Base-by-base conservation (phyloP, 2,888 invertebrate species). In the Pseudococcus viburni region DNA sequence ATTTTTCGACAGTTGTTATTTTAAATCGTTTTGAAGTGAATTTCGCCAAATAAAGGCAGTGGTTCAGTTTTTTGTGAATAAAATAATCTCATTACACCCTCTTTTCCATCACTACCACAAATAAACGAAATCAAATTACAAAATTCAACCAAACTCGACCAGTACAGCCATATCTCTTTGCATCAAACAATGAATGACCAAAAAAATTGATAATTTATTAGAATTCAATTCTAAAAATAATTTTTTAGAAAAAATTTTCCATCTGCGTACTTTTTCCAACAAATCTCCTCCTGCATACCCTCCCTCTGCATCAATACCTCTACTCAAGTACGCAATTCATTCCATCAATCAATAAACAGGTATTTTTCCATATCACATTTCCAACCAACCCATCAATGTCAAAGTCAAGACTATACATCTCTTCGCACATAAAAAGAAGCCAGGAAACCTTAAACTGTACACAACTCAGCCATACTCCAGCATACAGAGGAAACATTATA, bases 351-450 rank as follows among this genome's bases (percentile, higher is more conserved):
- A 64, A 64, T 64, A 22, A 64, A 64, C 64, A 22, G 11, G 64
- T 22, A 64, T 64, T 64, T 64, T 64, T 22, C 64, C 59, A 22
- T 64, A 64, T 64, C 22, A 64, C 64, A 64, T 64, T 64, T 64
- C 64, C 64, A 64, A 22, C 19, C 64, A 64, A 73, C 73, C 33
- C 73, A 73, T 73, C 73, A 73, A 73, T 73, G 73, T 73, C 73
- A 73, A 73, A 33, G 33, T 73, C 73, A 73, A 33, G 33, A 73
- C 73, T 33, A 73, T 73, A 73, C 33, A 73, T 33, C 73, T 73
- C 33, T 26, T 17, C 5, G 33, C 33, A 73, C n/a, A 73, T 33
- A 17, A 15, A 64, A 64, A 64, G 22, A 64, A 22, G 64, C 64
- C 64, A 64, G 64, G 22, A 64, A 64, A 64, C 64, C 6, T 19